Base-by-base conservation (phyloP, 2,113 vertebrate species). In the Perca fluviatilis region DNA sequence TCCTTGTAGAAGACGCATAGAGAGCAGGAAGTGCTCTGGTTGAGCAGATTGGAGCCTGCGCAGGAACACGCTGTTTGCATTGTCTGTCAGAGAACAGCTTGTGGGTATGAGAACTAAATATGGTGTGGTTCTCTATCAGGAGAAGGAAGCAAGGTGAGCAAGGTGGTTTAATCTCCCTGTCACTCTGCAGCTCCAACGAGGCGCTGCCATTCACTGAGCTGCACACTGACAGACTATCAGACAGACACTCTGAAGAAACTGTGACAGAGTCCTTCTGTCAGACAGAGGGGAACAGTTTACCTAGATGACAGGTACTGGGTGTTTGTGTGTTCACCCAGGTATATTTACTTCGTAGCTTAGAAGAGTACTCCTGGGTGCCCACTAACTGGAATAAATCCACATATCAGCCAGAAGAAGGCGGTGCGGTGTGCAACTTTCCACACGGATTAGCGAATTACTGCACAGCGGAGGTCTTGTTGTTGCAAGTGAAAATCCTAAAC, bases 201-300 rank as follows among this genome's bases (percentile, higher is more conserved):
- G 69, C 81, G 76, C 83, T 88, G 91, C 83, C 86, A 80, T 62
- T 86, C 85, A 77, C 23, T 2, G 74, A 81, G 79, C 77, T 3
- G 78, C 72, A 73, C 27, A 61, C 64, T 84, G 88, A 87, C 84
- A 87, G 74, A 72, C 54, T 56, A 60, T 67, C 61, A 80, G 66
- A 83, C 33, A 53, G 47, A 79, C 56, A 74, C 78, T 74, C 46
- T 16, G 81, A 81, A 74, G 82, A 81, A 77, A 80, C 60, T 76
- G 83, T 82, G 80, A 84, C 81, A 64, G 67, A 89, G 69, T 83
- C 80, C 79, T 68, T 88, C 83, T 83, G 85, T 86, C 84, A 86
- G 54, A 70, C 80, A 16, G 36, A 82, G 65, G 27, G 14, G 62
- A 83, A 54, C 65, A 79, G 86, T 83, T 91, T 89, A 85, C 83